phyloP scores from a whole-genome alignment of 92 coral and sea anemone genomes.

The Anthopleura xanthogrammica region DNA sequence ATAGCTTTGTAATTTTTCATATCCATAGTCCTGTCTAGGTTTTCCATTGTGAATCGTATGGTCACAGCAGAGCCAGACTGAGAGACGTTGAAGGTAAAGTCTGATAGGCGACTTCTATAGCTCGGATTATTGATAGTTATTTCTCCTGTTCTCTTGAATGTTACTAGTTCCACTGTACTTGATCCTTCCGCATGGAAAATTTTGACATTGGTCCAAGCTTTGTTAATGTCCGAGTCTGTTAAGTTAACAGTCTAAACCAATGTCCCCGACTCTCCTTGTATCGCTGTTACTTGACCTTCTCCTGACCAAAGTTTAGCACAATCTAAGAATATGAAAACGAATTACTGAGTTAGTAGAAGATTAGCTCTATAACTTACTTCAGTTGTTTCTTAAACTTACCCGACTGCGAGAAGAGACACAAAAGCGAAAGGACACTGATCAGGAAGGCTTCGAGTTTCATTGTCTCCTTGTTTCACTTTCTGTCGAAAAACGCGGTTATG shows the following conservation, averaged over 20 bases:
- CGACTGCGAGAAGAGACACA: too few species aligned
- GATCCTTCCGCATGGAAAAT: neutral
- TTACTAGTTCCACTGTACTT: neutral
- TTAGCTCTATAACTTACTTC: too few species aligned
- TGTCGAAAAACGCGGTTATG: too few species aligned
- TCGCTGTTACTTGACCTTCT: neutral
- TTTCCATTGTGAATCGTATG: neutral
- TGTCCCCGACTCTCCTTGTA: neutral
- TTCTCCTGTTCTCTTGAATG: neutral
- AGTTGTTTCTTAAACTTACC: too few species aligned
- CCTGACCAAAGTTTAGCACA: neutral
- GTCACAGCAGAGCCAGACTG: neutral
- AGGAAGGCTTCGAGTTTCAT: too few species aligned
- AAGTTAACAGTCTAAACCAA: neutral
- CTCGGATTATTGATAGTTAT: neutral
- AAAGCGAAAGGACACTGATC: too few species aligned
- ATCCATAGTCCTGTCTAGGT: neutral
- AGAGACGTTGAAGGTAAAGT: neutral
- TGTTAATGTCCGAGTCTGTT: neutral
- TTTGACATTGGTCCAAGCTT: neutral
- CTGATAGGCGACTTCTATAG: neutral
- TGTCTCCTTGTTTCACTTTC: too few species aligned
- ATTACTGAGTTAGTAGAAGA: too few species aligned
- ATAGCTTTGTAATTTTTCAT: conserved; percentile 1
- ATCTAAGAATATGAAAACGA: too few species aligned